These are phyloP conservation scores for Sphenodon punctatus DNA, from an alignment of 2,797 vertebrate genomes.

Conservation along the genomic window DNA sequence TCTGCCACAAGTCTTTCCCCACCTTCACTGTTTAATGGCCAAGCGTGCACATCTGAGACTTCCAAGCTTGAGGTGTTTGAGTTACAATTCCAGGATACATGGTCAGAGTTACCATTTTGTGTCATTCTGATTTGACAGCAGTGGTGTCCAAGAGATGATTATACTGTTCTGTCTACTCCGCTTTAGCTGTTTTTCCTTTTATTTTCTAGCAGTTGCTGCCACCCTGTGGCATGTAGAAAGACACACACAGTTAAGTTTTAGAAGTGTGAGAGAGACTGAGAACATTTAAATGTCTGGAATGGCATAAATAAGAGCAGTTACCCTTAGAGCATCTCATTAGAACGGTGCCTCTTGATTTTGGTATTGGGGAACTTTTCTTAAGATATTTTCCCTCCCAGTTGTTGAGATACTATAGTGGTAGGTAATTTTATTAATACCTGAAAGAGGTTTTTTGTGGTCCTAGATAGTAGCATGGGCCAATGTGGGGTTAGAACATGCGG, in stretches of 20 bases:
- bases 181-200: background rate
- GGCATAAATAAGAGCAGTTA: background rate
- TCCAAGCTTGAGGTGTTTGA: too few species aligned
- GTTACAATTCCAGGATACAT: too few species aligned
- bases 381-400: background rate
- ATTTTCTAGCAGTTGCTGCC: conserved; percentile 63
- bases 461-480: background rate
- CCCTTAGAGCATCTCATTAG: background rate
- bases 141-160: background rate
- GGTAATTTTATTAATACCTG: background rate
- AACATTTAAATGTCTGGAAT: background rate
- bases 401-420: background rate
- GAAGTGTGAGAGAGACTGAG: background rate
- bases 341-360: background rate
- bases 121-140: too few species aligned
- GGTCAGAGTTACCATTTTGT: too few species aligned
- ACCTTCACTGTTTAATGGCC: too few species aligned
- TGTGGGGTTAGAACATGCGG: too few species aligned
- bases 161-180: background rate
- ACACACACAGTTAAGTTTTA: background rate
- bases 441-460: too few species aligned
- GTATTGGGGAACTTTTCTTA: background rate
- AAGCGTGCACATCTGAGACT: too few species aligned
- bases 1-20: too few species aligned
- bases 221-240: conserved; percentile 58